phyloP scores from a whole-genome alignment of 2,113 vertebrate genomes.

The Pomatorhinus ruficollis region DNA sequence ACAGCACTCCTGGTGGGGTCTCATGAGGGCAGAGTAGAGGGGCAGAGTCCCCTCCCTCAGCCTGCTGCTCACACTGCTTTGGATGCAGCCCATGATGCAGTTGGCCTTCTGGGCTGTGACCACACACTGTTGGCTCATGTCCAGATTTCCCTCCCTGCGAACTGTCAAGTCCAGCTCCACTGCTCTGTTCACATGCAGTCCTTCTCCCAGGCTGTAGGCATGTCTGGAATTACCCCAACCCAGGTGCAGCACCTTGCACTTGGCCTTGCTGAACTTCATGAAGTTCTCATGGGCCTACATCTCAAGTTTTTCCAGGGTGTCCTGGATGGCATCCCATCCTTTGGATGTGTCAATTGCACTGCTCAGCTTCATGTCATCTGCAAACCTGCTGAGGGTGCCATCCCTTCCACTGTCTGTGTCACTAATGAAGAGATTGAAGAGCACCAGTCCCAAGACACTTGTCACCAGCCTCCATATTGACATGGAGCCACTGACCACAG shows the following conservation, averaged over 20 bases:
- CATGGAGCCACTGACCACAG: not conserved
- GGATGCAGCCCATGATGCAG: not conserved
- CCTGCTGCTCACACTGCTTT: not conserved
- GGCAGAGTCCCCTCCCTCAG: not conserved
- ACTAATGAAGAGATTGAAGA: not conserved
- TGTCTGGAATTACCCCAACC: not conserved
- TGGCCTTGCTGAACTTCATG: not conserved
- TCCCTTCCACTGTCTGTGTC: not conserved
- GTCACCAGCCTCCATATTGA: not conserved
- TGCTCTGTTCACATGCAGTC: not conserved
- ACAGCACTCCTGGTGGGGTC: not conserved
- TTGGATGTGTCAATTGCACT: not conserved
- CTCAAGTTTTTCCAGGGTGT: not conserved
- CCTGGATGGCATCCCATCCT: not conserved
- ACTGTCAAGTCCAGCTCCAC: not conserved
- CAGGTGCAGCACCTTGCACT: not conserved
- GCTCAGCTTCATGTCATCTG: not conserved
- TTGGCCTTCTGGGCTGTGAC: not conserved
- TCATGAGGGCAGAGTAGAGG: not conserved
- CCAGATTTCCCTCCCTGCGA: not conserved
- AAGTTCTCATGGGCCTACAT: not conserved
- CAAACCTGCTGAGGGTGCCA: not conserved
- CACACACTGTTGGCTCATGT: accelerated
- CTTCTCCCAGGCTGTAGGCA: not conserved
- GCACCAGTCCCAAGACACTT: not conserved